Conservation (phyloP, 1,140 invertebrate species). For the Cydia strobilella region DNA sequence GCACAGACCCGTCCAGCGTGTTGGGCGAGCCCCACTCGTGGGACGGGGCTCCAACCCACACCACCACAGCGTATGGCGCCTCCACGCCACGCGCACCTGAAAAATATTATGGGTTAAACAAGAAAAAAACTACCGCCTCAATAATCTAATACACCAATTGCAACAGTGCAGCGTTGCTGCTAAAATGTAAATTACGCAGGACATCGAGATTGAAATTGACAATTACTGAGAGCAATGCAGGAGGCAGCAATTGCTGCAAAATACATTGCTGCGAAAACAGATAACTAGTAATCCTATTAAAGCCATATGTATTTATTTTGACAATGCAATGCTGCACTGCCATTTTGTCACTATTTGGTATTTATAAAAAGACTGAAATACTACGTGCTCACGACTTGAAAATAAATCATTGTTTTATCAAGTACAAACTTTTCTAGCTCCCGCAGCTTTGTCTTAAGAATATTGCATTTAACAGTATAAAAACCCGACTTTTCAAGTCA, state of each 20-base stretch:
- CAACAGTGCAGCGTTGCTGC: too few relatives aligned
- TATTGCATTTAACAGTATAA: not conserved
- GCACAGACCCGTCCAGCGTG: slow-evolving; percentile 92
- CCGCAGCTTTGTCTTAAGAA: not conserved
- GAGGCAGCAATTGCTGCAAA: too few relatives aligned
- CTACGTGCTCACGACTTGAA: not conserved
- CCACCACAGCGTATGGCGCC: slow-evolving; percentile 87
- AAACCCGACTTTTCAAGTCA: not conserved
- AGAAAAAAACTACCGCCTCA: too few relatives aligned
- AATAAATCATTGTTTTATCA: not conserved
- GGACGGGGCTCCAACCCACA: slow-evolving; percentile 92
- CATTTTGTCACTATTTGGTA: too few relatives aligned
- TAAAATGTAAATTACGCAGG: too few relatives aligned
- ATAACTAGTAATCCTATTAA: too few relatives aligned
- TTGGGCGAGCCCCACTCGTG: slow-evolving; percentile 93
- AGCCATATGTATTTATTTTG: too few relatives aligned
- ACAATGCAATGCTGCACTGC: too few relatives aligned
- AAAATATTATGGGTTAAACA: not conserved
- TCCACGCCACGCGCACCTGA: slow-evolving; percentile 87
- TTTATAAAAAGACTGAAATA: not conserved
- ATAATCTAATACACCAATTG: too few relatives aligned
- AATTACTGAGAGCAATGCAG: too few relatives aligned
- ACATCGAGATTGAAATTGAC: too few relatives aligned
- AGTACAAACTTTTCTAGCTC: not conserved
- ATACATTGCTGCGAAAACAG: too few relatives aligned